Conservation (phyloP, 2,888 invertebrate genomes). For the Alviniconcha strummeri region DNA sequence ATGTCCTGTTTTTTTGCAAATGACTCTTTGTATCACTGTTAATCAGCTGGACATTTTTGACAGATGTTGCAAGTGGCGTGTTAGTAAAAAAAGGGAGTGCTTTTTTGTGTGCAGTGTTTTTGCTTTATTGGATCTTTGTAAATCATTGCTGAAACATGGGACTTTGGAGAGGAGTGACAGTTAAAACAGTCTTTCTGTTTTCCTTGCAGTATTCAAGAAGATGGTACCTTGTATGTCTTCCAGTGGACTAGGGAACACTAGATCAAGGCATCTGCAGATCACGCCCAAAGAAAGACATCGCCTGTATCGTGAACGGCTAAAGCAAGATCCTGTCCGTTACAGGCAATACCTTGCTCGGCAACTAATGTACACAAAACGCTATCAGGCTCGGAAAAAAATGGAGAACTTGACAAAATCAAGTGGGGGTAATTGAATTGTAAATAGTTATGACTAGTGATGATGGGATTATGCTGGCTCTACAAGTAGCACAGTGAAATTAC, state of each 20-base stretch:
- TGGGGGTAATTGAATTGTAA: background rate
- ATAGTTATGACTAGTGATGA: background rate
- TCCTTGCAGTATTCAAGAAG: constrained; percentile 15
- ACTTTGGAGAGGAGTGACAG: too few relatives aligned
- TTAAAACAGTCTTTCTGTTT: background rate
- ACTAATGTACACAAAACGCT: constrained; percentile 22
- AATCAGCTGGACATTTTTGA: too few relatives aligned
- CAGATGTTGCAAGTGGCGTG: too few relatives aligned
- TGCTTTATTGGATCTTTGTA: too few relatives aligned
- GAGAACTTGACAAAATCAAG: background rate
- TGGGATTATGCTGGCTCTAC: background rate
- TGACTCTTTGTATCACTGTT: too few relatives aligned
- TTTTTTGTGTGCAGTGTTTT: too few relatives aligned
- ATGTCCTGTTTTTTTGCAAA: too few relatives aligned
- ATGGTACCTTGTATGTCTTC: background rate
- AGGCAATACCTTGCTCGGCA: constrained; percentile 23
- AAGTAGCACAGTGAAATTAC: too few relatives aligned
- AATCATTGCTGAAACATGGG: too few relatives aligned
- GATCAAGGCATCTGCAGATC: too few relatives aligned
- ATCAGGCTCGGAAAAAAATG: constrained; percentile 22
- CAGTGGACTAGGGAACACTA: too few relatives aligned
- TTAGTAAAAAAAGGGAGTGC: too few relatives aligned
- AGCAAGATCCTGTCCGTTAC: constrained; percentile 24
- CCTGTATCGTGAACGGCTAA: constrained; percentile 20
- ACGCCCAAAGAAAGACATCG: constrained; percentile 2